Evolutionary conservation across 2,113 vertebrate species (phyloP).

Genomic region (Poecilia latipinna): DNA sequence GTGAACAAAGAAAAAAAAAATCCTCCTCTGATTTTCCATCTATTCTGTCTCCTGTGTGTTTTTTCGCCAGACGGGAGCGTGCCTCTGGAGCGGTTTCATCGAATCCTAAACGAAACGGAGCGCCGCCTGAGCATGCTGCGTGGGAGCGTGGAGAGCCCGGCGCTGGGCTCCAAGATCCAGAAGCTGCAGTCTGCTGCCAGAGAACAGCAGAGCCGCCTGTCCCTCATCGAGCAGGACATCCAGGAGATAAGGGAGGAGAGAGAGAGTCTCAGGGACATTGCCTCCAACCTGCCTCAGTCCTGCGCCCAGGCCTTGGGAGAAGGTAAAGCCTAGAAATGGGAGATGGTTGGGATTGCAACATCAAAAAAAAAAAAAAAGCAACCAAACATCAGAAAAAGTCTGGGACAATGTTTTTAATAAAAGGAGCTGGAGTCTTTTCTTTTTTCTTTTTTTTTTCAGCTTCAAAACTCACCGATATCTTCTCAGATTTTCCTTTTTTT

Average conservation of each 20-base stretch:
- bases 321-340: constrained; percentile 34
- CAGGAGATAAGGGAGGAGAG: constrained; percentile 86
- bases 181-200: constrained; percentile 79
- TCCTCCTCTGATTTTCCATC: background rate
- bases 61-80: constrained; percentile 65
- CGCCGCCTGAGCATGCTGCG: constrained; percentile 78
- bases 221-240: constrained; percentile 81
- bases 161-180: constrained; percentile 82
- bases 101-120: constrained; percentile 78
- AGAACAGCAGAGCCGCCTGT: constrained; percentile 81
- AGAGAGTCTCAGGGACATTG: constrained; percentile 88
- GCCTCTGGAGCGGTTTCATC: constrained; percentile 70
- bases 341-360: constrained; percentile 11
- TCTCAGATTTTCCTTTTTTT: constrained; percentile 10
- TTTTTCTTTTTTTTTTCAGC: constrained; percentile 24
- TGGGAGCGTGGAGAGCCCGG: constrained; percentile 72
- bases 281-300: constrained; percentile 82
- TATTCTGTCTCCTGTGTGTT: constrained; percentile 22
- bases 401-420: constrained; percentile 33
- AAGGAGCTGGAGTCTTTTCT: constrained; percentile 20
- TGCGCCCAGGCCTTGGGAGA: constrained; percentile 72
- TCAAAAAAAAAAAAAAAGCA: constrained; percentile 17
- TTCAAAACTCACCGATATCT: constrained; percentile 18
- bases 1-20: background rate
- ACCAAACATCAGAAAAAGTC: constrained; percentile 30